A percentile compares a stretch with the other conserved stretches of the same genome.
phyloP scores from a whole-genome alignment of 2,797 vertebrate genomes.

The Lophius americanus region DNA sequence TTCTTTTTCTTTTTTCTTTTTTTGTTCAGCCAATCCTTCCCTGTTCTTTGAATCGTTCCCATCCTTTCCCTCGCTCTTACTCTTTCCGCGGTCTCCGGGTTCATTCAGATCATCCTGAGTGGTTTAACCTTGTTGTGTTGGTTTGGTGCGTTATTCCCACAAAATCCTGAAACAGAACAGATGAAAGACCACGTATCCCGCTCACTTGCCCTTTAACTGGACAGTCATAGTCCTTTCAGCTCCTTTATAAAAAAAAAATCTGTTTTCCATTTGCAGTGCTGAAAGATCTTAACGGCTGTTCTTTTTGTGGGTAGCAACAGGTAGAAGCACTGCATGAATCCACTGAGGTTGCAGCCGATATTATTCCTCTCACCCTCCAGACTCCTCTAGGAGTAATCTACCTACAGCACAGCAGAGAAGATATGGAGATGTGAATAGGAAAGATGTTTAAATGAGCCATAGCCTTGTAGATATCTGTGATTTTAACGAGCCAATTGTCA shows the following conservation, averaged over 20 bases:
- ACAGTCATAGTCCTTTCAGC: conserved; percentile 25
- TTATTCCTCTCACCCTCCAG: conserved; percentile 35
- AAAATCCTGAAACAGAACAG: conserved; percentile 61
- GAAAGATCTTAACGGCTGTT: conserved; percentile 46
- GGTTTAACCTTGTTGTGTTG: conserved; percentile 66
- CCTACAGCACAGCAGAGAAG: conserved; percentile 21
- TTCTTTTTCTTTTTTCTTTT: conserved; percentile 12
- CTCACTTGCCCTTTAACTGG: conserved; percentile 24
- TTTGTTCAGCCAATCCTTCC: conserved; percentile 53
- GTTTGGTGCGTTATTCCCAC: conserved; percentile 50
- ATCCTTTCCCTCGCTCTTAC: conserved; percentile 35
- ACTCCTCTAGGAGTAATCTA: conserved; percentile 20
- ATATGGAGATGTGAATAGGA: conserved; percentile 54
- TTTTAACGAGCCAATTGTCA: conserved; percentile 71
- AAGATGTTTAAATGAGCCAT: conserved; percentile 65
- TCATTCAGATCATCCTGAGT: conserved; percentile 60
- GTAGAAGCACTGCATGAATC: conserved; percentile 39
- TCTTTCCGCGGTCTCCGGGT: conserved; percentile 36
- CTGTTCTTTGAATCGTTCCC: conserved; percentile 50
- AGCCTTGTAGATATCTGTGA: conserved; percentile 54
- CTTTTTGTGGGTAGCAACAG: conserved; percentile 43
- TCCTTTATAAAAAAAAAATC: conserved; percentile 46
- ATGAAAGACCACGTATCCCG: conserved; percentile 43
- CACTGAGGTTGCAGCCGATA: conserved; percentile 27
- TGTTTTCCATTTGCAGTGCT: conserved; percentile 43